Percentiles rank a stretch among this genome's conserved stretches.
phyloP scores from a whole-genome alignment of 1,140 invertebrate genomes.

The Drosophila nikananu region DNA sequence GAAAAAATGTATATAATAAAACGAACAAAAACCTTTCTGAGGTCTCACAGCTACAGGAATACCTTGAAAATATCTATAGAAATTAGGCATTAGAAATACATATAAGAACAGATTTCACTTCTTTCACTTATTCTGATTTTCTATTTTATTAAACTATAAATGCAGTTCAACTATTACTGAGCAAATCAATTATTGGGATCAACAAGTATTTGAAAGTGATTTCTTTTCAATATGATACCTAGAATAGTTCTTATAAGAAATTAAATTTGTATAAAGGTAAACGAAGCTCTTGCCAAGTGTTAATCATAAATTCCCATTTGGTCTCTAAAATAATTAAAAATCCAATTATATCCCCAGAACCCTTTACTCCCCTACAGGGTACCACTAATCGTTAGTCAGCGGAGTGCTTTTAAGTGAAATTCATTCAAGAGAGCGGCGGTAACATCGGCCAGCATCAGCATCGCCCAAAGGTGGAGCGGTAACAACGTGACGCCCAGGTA shows the following conservation, averaged over 20 bases:
- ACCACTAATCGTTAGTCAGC: constrained; percentile 44
- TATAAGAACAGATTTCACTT: neutral
- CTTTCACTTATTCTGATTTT: constrained; percentile 1
- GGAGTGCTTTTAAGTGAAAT: constrained; percentile 70
- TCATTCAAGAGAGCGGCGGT: constrained; percentile 59
- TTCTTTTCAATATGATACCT: neutral
- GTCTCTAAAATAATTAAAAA: too few relatives aligned
- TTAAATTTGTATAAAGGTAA: too few relatives aligned
- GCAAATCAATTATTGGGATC: too few relatives aligned
- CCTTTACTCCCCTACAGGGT: constrained; percentile 9
- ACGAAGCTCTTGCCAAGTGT: neutral
- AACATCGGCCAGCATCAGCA: constrained; percentile 39
- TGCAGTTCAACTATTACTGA: neutral
- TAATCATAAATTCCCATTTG: neutral
- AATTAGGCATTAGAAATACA: neutral
- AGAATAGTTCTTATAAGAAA: neutral
- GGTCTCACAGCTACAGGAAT: constrained; percentile 11
- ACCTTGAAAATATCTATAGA: constrained; percentile 6
- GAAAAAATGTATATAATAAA: constrained; percentile 2
- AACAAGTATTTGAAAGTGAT: too few relatives aligned
- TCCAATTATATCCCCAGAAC: neutral
- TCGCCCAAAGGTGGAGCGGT: constrained; percentile 21
- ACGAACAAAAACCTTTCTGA: constrained; percentile 16
- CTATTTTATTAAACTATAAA: too few relatives aligned
- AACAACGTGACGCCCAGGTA: constrained; percentile 64